Conservation (phyloP, 1,140 invertebrate species). For the Neodiprion lecontei region DNA sequence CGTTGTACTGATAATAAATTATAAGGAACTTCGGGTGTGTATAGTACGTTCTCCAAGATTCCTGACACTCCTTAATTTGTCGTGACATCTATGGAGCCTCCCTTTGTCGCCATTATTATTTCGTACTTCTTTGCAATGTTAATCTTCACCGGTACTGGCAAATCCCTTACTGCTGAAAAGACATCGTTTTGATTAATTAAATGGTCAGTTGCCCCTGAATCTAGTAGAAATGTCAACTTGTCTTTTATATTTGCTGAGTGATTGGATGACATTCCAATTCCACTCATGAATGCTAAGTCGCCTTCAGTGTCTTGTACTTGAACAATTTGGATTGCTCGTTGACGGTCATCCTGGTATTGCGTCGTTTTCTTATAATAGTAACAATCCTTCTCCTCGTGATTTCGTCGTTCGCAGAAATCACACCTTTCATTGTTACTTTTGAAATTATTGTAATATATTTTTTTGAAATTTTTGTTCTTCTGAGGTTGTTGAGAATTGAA, state of each 20-base stretch:
- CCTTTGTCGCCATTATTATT: constrained; percentile 34
- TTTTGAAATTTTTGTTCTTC: no score
- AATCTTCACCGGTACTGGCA: constrained; percentile 12
- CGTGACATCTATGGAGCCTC: constrained; percentile 29
- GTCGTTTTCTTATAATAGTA: neutral
- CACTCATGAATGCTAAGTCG: constrained; percentile 31
- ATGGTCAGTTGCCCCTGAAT: constrained; percentile 35
- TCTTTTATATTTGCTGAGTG: neutral
- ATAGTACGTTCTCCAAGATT: constrained; percentile 33
- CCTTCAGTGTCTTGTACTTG: constrained; percentile 12
- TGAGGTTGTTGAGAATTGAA: no score
- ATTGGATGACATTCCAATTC: constrained; percentile 7
- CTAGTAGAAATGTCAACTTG: constrained; percentile 37
- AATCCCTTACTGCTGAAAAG: constrained; percentile 26
- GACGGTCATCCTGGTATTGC: neutral
- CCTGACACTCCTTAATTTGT: constrained; percentile 27
- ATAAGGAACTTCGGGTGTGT: constrained; percentile 32
- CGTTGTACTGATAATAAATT: constrained; percentile 14
- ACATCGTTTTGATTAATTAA: constrained; percentile 39
- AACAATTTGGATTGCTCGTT: constrained; percentile 2
- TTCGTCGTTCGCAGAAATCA: no score
- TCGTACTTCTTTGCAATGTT: constrained; percentile 32
- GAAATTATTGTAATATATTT: no score
- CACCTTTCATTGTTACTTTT: no score
- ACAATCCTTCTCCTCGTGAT: neutral